Percentiles rank a stretch among this genome's conserved stretches.
Conservation (phyloP, 2,797 vertebrate species). For the Gallirallus australis region DNA sequence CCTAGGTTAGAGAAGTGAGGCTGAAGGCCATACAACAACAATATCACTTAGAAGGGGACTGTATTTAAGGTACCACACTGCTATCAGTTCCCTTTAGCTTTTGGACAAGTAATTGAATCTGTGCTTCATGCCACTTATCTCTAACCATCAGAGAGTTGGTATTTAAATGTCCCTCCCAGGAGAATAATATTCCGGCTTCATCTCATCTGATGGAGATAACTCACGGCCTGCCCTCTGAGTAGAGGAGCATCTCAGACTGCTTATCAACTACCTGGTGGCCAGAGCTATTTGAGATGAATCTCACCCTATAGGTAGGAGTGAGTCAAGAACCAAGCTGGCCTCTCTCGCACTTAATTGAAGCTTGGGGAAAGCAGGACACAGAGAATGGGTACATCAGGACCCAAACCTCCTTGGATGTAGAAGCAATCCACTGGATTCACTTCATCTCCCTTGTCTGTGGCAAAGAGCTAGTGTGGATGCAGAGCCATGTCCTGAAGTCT, state of each 20-base stretch:
- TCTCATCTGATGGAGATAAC: background rate
- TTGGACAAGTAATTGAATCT: background rate
- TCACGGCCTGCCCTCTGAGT: fast-evolving
- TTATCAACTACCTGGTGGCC: background rate
- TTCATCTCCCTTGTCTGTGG: fast-evolving
- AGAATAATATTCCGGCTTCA: background rate
- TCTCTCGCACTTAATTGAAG: background rate
- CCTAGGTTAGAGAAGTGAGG: too few species aligned
- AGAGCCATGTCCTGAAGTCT: background rate
- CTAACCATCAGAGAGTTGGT: background rate
- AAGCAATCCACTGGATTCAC: background rate
- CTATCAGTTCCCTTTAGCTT: background rate
- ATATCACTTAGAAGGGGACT: background rate
- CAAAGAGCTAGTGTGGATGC: fast-evolving
- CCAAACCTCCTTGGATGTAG: background rate
- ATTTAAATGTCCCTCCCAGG: background rate
- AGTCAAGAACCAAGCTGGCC: background rate
- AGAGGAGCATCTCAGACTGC: background rate
- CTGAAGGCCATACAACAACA: background rate
- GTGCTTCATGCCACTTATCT: background rate
- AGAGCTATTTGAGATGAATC: background rate
- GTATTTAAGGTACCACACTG: background rate
- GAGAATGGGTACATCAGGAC: background rate
- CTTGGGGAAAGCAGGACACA: background rate
- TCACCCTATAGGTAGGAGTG: background rate